Percentiles rank a stretch among this genome's conserved stretches.
Evolutionary conservation across 2,888 invertebrate species (phyloP).

Genomic region (Itoplectis maculator): DNA sequence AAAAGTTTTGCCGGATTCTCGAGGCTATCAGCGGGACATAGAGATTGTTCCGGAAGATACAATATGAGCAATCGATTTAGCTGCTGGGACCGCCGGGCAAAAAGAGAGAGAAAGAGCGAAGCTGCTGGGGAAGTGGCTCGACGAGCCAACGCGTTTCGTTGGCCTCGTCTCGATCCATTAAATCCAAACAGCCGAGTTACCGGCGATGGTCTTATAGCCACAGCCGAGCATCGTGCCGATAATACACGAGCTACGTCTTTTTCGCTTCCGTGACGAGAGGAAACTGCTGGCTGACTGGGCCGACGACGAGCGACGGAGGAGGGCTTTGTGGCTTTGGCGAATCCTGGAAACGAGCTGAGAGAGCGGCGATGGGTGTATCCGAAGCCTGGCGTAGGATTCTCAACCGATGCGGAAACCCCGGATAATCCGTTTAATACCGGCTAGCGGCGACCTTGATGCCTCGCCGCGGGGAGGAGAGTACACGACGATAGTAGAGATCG

Average conservation of each 20-base stretch:
- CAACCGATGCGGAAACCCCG: conserved; percentile 46
- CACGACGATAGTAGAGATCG: conserved; percentile 43
- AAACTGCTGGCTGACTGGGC: neutral
- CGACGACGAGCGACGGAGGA: conserved; percentile 31
- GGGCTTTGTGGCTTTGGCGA: conserved; percentile 29
- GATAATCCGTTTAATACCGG: conserved; percentile 66
- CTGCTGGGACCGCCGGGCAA: conserved; percentile 22
- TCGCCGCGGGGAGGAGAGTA: neutral
- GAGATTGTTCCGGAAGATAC: conserved; percentile 50
- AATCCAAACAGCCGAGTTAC: conserved; percentile 17
- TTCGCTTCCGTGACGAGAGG: conserved; percentile 22
- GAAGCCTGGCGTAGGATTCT: conserved; percentile 44
- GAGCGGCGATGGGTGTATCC: conserved; percentile 1
- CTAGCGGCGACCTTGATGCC: conserved; percentile 25
- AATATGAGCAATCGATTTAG: conserved; percentile 53
- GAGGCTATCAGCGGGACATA: conserved; percentile 36
- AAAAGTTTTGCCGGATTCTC: neutral
- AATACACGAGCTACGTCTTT: conserved; percentile 2
- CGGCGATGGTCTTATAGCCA: conserved; percentile 23
- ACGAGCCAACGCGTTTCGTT: conserved; percentile 18
- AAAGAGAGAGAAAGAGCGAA: neutral
- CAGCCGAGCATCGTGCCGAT: conserved; percentile 22
- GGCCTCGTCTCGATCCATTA: conserved; percentile 18
- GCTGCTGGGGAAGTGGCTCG: neutral
- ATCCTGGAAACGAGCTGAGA: conserved; percentile 42